Evolutionary conservation across 2,888 invertebrate species (phyloP).

Genomic region (Tromatobia lineatoria): DNA sequence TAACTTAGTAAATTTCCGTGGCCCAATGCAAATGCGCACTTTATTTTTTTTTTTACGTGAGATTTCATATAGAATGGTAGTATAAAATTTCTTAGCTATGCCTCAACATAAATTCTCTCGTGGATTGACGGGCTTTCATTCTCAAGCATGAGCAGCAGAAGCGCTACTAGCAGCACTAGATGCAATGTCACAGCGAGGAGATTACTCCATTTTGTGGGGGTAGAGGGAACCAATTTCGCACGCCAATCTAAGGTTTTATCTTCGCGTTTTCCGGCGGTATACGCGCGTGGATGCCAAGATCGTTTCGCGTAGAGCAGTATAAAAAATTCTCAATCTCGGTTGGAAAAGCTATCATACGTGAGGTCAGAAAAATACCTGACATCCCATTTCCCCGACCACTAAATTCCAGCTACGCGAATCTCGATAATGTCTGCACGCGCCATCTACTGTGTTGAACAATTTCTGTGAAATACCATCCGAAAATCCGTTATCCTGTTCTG

Average conservation of each 20-base stretch:
- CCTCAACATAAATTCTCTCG: constrained; percentile 24
- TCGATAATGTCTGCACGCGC: constrained; percentile 1
- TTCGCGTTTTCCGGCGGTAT: constrained; percentile 61
- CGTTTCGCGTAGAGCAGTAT: constrained; percentile 52
- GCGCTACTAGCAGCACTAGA: constrained; percentile 29
- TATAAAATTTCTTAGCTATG: constrained; percentile 9
- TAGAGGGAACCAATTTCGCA: constrained; percentile 64
- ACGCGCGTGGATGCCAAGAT: constrained; percentile 58
- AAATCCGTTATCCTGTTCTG: not conserved
- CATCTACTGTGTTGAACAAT: not conserved
- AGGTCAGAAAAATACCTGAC: constrained; percentile 28
- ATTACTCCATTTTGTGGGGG: constrained; percentile 62
- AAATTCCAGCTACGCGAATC: constrained; percentile 1
- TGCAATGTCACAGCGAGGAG: constrained; percentile 64
- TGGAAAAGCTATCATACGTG: constrained; percentile 39
- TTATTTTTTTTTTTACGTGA: not conserved
- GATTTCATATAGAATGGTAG: not conserved
- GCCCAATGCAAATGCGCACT: not conserved
- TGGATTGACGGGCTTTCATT: constrained; percentile 49
- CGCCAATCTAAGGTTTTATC: constrained; percentile 69
- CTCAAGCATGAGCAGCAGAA: constrained; percentile 46
- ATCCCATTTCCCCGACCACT: not conserved
- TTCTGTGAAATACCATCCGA: not conserved
- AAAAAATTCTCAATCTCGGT: constrained; percentile 58
- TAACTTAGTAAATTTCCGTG: constrained; percentile 18